Base-by-base conservation (phyloP, 2,113 vertebrate genomes). In the Antechinus flavipes region DNA sequence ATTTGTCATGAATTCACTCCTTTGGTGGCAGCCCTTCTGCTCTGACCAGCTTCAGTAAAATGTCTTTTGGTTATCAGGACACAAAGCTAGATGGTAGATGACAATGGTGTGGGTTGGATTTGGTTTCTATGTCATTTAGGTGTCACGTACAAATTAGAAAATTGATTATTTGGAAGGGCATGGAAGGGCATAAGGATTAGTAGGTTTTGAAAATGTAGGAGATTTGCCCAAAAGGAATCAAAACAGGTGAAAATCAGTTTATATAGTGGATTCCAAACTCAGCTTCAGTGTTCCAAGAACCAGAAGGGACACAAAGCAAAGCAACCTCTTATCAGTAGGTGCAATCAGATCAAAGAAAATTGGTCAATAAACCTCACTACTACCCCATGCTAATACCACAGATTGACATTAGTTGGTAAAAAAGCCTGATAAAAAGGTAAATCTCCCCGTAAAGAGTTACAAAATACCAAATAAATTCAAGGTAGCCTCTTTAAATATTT, bases 401-500 rank as follows among this genome's bases (percentile, higher is more conserved):
- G 35, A 97, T 90, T 92, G 97, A 95, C 96, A 96, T 93, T 95
- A 95, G 93, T 92, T 97, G 96, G 89, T 95, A 76, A 35, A 35
- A 76, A 3, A 76, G 14, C 35, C 35, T n/a, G 97, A 92, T 97
- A 97, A 97, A 97, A 97, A 98, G 98, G 98, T 98, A 98, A 98
- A 97, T 91, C 97, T 98, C 96, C 97, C 97, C 97, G 90, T 97
- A 97, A 95, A 95, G 93, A 8, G 26, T 91, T 95, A 93, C 93
- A 94, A 95, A 97, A 98, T 98, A 98, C 98, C 98, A 98, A 98
- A 97, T 98, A 98, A 98, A 98, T 76, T 19, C 30, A n/a, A 76
- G 98, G 98, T 98, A 98, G 98, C 95, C 96, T 96, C 95, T 95
- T 95, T 96, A 96, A 97, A 97, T 97, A 91, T 90, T 0, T 92